phyloP scores from a whole-genome alignment of 2,888 invertebrate genomes.

The Buathra laborator region DNA sequence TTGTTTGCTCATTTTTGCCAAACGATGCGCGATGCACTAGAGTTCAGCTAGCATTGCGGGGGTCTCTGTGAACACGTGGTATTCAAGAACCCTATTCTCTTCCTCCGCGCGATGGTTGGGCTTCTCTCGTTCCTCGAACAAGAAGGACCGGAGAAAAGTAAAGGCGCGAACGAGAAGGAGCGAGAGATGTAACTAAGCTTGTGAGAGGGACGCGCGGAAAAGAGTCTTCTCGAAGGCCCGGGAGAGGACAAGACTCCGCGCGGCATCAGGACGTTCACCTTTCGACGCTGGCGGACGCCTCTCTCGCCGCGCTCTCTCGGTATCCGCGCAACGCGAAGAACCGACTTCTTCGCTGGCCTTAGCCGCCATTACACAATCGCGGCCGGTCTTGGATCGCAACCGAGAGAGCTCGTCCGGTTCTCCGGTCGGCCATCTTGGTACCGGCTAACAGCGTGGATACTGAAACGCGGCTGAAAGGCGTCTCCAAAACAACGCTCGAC shows the following conservation, averaged over 20 bases:
- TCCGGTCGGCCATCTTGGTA: constrained; percentile 81
- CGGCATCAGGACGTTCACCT: constrained; percentile 81
- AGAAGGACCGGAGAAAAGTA: constrained; percentile 55
- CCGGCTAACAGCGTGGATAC: constrained; percentile 66
- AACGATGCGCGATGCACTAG: constrained; percentile 8
- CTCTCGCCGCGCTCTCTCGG: constrained; percentile 66
- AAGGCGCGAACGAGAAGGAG: constrained; percentile 44
- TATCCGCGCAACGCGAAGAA: constrained; percentile 54
- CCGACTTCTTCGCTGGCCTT: constrained; percentile 41
- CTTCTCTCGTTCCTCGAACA: constrained; percentile 38
- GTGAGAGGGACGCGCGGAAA: constrained; percentile 57
- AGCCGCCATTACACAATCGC: constrained; percentile 84
- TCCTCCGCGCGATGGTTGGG: constrained; percentile 40
- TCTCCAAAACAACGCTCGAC: background rate
- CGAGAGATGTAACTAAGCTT: constrained; percentile 35
- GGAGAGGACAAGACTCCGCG: constrained; percentile 72
- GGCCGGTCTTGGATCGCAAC: constrained; percentile 52
- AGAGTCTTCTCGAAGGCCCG: constrained; percentile 60
- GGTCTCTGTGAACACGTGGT: background rate
- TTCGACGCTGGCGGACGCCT: constrained; percentile 73
- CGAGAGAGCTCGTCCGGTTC: constrained; percentile 72
- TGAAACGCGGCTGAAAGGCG: constrained; percentile 26
- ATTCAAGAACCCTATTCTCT: constrained; percentile 50
- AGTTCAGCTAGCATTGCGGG: background rate
- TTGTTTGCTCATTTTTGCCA: constrained; percentile 24